Evolutionary conservation across 1,140 invertebrate species (phyloP).

Genomic region (Asbolus verrucosus): DNA sequence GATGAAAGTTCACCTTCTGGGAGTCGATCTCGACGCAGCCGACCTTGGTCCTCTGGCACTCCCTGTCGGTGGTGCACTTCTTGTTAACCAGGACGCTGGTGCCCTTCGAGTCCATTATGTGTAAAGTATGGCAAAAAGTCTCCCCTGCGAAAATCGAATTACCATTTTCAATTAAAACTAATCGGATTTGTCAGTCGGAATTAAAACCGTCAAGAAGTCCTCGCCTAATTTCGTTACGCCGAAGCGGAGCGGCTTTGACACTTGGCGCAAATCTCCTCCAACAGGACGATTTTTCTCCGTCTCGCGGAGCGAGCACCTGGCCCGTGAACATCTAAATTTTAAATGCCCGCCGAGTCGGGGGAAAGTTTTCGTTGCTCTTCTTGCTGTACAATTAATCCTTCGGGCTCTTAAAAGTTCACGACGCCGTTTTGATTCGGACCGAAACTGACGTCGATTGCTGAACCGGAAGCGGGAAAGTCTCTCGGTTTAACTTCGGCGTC

Average conservation of each 20-base stretch:
- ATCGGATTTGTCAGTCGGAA: constrained; percentile 17
- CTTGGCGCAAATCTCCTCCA: too few relatives aligned
- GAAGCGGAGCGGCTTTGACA: not conserved
- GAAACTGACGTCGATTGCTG: constrained; percentile 9
- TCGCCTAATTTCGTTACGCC: constrained; percentile 13
- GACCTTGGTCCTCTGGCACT: constrained; percentile 72
- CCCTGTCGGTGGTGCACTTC: constrained; percentile 72
- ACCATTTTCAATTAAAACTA: constrained; percentile 28
- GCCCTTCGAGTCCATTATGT: constrained; percentile 74
- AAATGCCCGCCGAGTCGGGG: not conserved
- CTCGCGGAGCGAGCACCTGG: not conserved
- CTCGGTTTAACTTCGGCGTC: too few relatives aligned
- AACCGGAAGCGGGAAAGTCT: constrained; percentile 2
- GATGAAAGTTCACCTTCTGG: constrained; percentile 71
- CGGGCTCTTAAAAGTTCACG: constrained; percentile 6
- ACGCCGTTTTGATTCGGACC: constrained; percentile 4
- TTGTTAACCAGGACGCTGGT: constrained; percentile 76
- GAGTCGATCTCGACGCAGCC: constrained; percentile 74
- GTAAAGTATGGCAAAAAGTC: constrained; percentile 75
- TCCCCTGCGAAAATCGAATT: constrained; percentile 63
- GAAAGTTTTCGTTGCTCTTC: not conserved
- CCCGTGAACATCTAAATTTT: not conserved
- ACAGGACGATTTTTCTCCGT: too few relatives aligned
- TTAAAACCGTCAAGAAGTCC: constrained; percentile 23
- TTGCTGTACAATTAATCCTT: constrained; percentile 1